Conservation (phyloP, 2,797 vertebrate species). For the Iguana delicatissima region DNA sequence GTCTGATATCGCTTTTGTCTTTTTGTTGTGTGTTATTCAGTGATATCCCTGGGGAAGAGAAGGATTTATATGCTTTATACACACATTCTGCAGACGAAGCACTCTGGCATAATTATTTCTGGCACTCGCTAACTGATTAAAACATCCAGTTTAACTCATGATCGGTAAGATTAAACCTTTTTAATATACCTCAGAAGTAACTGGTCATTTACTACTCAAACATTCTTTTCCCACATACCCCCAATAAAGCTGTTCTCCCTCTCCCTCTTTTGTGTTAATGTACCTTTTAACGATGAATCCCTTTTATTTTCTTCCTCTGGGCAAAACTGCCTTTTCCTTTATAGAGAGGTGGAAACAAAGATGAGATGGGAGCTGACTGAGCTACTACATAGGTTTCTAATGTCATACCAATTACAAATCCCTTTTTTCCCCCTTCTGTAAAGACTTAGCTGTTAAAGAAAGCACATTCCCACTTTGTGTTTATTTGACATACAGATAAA, state of each 20-base stretch:
- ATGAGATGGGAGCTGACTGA: constrained; percentile 74
- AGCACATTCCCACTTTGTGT: constrained; percentile 61
- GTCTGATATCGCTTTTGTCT: constrained; percentile 95
- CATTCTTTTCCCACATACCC: constrained; percentile 75
- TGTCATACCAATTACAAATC: constrained; percentile 74
- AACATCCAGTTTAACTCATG: constrained; percentile 92
- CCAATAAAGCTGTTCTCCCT: constrained; percentile 77
- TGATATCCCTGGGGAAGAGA: constrained; percentile 88
- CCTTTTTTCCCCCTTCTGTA: constrained; percentile 55
- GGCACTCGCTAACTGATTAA: constrained; percentile 87
- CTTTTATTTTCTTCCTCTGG: constrained; percentile 86
- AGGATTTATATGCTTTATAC: constrained; percentile 95
- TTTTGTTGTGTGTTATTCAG: constrained; percentile 90
- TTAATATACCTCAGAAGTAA: constrained; percentile 88
- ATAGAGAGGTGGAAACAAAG: constrained; percentile 77
- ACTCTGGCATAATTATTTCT: constrained; percentile 94
- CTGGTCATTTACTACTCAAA: constrained; percentile 84
- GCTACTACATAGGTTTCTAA: constrained; percentile 73
- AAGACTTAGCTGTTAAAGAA: constrained; percentile 69
- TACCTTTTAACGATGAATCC: constrained; percentile 85
- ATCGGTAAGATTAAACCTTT: constrained; percentile 93
- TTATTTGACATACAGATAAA: constrained; percentile 68
- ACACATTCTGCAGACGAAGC: constrained; percentile 94
- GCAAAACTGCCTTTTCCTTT: constrained; percentile 81
- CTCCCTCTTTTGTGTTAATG: constrained; percentile 80